Base-by-base conservation (phyloP, 2,888 invertebrate genomes). In the Microchrysa polita region DNA sequence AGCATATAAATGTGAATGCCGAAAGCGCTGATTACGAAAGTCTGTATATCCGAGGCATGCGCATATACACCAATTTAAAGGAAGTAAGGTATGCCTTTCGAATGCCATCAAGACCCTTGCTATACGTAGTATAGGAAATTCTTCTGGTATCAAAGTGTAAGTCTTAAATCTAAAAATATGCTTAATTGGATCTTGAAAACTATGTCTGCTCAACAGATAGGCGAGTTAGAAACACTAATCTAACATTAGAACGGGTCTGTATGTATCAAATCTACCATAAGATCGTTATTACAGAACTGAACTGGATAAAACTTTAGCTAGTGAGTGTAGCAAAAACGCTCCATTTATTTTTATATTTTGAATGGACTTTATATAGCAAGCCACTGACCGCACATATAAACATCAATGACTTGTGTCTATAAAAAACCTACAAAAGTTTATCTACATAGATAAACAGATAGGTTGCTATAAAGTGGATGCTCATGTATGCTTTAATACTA, bases 11-110 rank as follows among this genome's bases (percentile, higher is more conserved):
- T 61, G 23, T 16, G 40, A 5, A 5, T 34, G 27, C 61, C 5
- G 40, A 61, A 61, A 61, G 40, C 40, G 40, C n/a, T 61, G 61
- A 40, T 61, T 61, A 40, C 61, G 9, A 40, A 61, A 61, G n/a
- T 23, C 59, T 9, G 4, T 10, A 42, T n/a, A n/a, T n/a, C n/a
- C 27, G 7, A 34, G 7, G 27, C 2, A 34, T 34, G 27, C 27
- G 27, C 7, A 34, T 34, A 34, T 34, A 34, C 27, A 34, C 7
- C 27, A 34, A 7, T 34, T 34, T 34, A 7, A 7, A 34, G 7
- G 27, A 34, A 2, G 27, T 34, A 34, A 34, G 27, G 27, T 34
- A 34, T 34, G 27, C 27, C 27, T 34, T 34, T 34, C 27, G 27
- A 34, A 34, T 5, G 4, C 2, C 2, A 34, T 34, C 27, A 34